Evolutionary conservation across 2,888 invertebrate species (phyloP).

Genomic region (Strigamia transsilvanica): DNA sequence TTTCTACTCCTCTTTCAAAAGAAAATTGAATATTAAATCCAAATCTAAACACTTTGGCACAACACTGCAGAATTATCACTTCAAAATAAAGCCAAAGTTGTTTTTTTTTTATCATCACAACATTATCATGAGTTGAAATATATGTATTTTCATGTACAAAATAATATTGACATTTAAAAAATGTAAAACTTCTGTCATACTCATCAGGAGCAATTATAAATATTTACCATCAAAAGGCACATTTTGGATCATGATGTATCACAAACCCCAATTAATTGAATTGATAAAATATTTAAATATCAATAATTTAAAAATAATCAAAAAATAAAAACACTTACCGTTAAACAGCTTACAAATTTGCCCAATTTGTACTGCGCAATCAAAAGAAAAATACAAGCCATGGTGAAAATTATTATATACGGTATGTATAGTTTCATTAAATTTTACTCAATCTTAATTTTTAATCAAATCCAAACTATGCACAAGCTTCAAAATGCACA

Average conservation of each 20-base stretch:
- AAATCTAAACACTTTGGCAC: conserved; percentile 7
- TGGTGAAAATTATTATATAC: conserved; percentile 27
- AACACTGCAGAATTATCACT: neutral
- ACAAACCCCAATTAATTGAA: neutral
- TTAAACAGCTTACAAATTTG: conserved; percentile 38
- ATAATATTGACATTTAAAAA: conserved; percentile 5
- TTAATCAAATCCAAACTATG: conserved; percentile 29
- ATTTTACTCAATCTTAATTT: neutral
- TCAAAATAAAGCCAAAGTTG: conserved; percentile 17
- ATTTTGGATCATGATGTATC: conserved; percentile 12
- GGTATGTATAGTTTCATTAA: neutral
- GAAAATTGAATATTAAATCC: neutral
- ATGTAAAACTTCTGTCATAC: neutral
- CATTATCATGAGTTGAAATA: neutral
- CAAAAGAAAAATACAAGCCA: conserved; percentile 43
- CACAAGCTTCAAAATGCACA: conserved; percentile 32
- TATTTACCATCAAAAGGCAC: conserved; percentile 43
- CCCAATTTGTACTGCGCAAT: conserved; percentile 46
- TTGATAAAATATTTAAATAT: neutral
- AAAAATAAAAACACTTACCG: conserved; percentile 29
- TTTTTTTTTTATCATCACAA: neutral
- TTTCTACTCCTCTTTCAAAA: neutral
- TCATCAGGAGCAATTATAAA: neutral
- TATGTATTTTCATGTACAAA: neutral
- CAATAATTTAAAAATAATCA: neutral